Base-by-base conservation (phyloP, 2,113 vertebrate species). In the Gallinago jamesoni region DNA sequence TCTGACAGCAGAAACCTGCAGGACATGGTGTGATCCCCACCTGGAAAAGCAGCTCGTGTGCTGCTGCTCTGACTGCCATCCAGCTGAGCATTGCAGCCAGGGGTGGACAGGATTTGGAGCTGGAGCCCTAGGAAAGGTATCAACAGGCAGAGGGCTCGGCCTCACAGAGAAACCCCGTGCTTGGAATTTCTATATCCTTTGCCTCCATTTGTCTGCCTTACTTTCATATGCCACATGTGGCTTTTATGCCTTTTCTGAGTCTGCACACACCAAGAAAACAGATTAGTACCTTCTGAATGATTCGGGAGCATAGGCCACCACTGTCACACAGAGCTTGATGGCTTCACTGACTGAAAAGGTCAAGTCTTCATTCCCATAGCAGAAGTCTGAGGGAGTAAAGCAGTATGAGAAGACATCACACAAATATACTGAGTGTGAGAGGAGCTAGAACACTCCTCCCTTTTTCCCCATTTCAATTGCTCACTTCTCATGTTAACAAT, bases 281-380 rank as follows among this genome's bases (percentile, higher is more conserved):
- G 68, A 56, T 22, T 21, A 25, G 95, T 96, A 99, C 99, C 99
- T 99, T 97, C 99, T 97, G 95, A 99, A 99, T 45, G 99, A 99
- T 64, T 99, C 99, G 0, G 99, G 99, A 62, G 99, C 99, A 37
- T 99, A 99, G 16, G 99, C 99, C 30, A 99, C 98, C 72, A 99
- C 99, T 2, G 99, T 99, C 41, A 99, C 99, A 90, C 99, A 99
- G 56, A 99, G 98, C 92, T 99, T 99, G 96, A 99, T 99, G 97
- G 99, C 98, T 87, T 99, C 99, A 28, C 99, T 99, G 97, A 99
- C 99, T 10, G 99, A 99, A 97, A 99, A 99, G 22, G 98, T 98
- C 96, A 99, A 90, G 89, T 99, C 99, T 90, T 99, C 99, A 6
- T 99, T 99, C 33, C 99, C 99, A 48, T 99, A 99, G 98, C 99